Conservation (phyloP, 1,140 invertebrate species). For the Heterodera carotae region DNA sequence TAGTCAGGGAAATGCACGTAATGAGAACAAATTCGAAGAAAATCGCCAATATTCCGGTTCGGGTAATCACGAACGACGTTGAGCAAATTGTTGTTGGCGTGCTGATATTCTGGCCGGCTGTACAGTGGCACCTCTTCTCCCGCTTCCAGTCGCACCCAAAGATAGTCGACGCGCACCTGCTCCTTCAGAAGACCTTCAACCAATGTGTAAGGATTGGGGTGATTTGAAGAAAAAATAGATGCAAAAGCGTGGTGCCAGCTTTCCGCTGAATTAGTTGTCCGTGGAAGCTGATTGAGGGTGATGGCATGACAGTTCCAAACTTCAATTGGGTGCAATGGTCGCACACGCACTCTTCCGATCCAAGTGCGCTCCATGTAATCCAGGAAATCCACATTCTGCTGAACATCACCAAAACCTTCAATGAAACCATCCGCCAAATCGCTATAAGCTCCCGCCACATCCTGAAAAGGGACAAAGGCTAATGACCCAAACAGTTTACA, state of each 20-base stretch:
- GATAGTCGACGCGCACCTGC: neutral
- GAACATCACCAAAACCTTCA: neutral
- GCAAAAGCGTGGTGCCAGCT: neutral
- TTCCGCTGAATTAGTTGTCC: slow-evolving; percentile 8
- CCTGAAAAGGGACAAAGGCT: neutral
- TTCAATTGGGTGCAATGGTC: too few relatives aligned
- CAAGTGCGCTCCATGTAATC: neutral
- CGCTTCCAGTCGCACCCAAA: neutral
- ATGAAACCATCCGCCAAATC: neutral
- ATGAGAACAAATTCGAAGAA: too few relatives aligned
- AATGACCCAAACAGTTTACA: slow-evolving; percentile 7
- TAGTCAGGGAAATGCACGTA: too few relatives aligned
- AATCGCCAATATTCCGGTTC: neutral
- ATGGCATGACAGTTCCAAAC: too few relatives aligned
- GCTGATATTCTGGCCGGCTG: neutral
- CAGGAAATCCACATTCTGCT: neutral
- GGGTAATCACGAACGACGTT: neutral
- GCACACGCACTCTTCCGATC: neutral
- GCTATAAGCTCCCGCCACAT: neutral
- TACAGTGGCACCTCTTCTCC: neutral
- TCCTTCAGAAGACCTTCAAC: neutral
- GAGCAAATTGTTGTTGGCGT: neutral
- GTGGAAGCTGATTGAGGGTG: neutral
- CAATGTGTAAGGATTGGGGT: neutral
- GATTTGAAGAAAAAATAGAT: neutral